Evolutionary conservation across 1,140 invertebrate species (phyloP).

Genomic region (Mylabris phalerata): DNA sequence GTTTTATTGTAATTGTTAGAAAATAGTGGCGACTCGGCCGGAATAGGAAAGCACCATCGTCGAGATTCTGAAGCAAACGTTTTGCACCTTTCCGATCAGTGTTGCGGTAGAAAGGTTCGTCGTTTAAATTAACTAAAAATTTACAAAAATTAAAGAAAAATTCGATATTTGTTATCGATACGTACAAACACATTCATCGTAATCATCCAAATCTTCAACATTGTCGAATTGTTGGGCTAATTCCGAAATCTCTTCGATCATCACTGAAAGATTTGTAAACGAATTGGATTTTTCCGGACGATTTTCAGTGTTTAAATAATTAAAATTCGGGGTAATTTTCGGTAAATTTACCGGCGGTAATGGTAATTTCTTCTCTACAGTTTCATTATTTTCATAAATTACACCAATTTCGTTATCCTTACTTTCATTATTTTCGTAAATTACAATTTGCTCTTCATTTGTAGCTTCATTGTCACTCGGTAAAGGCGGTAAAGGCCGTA

Average conservation of each 20-base stretch:
- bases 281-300: not conserved
- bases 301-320: constrained; percentile 1
- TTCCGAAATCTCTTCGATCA: not conserved
- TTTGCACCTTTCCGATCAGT: constrained; percentile 20
- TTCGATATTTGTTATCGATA: not conserved
- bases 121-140: constrained; percentile 17
- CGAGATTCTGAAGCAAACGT: constrained; percentile 4
- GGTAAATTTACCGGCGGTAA: not conserved
- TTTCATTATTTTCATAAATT: not conserved
- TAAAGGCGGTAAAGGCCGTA: too few species aligned
- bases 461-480: not conserved
- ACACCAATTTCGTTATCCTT: too few species aligned
- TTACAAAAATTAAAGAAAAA: not conserved
- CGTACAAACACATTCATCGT: constrained; percentile 1
- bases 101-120: constrained; percentile 15
- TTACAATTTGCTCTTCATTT: too few species aligned
- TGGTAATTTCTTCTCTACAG: constrained; percentile 5
- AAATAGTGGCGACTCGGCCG: constrained; percentile 13
- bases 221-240: not conserved
- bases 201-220: constrained; percentile 7
- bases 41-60: constrained; percentile 22
- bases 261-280: not conserved
- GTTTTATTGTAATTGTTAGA: constrained; percentile 14
- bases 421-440: too few species aligned
- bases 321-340: constrained; percentile 3